Evolutionary conservation across 2,888 invertebrate genomes (phyloP), one percentile per base, ranked within the genome.

Genomic region (Slavum lentiscoides): DNA sequence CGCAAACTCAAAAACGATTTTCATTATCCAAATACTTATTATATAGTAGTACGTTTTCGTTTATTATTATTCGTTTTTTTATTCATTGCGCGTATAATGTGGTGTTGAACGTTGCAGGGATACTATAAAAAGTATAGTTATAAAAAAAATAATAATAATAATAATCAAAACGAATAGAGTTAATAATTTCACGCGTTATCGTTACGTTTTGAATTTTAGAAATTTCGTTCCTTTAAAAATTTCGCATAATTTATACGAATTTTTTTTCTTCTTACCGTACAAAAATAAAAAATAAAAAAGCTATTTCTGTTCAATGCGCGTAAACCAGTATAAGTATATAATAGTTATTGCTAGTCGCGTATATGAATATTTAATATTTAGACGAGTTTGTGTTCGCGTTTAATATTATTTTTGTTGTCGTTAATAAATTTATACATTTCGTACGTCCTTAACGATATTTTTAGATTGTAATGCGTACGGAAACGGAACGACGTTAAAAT

Each of bases 201-300:
- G 21, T 21, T 59, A 59, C 6, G 21, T 21, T 9, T 3, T 7
- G 5, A 15, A 61, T 23, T 13, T 4, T n/a, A n/a, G n/a, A n/a
- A n/a, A 69, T 74, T 37, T 37, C n/a, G 19, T 37, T 30, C 37
- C 5, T 13, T 4, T 30, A 30, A n/a, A 37, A 53, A 53, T 37
- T 64, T 37, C 21, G n/a, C 6, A 64, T 37, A 21, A 74, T 64
- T 55, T 74, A 64, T 64, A 74, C 53, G 55, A 64, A 55, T 74
- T 64, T 74, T 13, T 64, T 74, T 30, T 30, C n/a, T n/a, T n/a
- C n/a, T 64, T 37, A 55, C 21, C 15, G 37, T 21, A 53, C 23
- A 17, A 64, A 37, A 73, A 53, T 53, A 37, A 64, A 64, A 19
- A 30, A 64, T 15, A 61, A 74, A 30, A 30, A 74, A 49, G 30